Conservation (phyloP, 2,113 vertebrate genomes). For the Sander lucioperca region DNA sequence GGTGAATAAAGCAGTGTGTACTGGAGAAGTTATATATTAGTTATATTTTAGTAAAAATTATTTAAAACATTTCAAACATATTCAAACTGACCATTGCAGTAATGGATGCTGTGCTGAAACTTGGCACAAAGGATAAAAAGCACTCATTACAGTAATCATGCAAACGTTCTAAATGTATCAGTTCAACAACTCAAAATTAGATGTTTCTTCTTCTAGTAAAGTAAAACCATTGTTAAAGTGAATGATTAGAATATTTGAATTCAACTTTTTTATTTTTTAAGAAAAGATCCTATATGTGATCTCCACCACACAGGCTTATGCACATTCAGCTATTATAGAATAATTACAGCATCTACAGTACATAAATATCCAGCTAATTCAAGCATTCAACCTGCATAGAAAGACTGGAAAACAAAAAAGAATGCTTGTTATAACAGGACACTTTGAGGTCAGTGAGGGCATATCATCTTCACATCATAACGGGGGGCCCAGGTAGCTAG, state of each 20-base stretch:
- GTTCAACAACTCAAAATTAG: not conserved
- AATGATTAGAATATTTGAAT: not conserved
- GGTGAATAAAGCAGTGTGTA: not conserved
- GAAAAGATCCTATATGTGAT: not conserved
- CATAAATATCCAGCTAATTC: constrained; percentile 4
- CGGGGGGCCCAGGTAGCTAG: constrained; percentile 56
- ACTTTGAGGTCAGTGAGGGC: constrained; percentile 49
- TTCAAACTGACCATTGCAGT: not conserved
- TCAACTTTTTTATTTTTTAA: not conserved
- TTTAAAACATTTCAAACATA: not conserved
- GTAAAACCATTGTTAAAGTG: not conserved
- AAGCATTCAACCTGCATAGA: constrained; percentile 26
- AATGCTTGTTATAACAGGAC: constrained; percentile 20
- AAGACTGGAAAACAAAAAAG: constrained; percentile 2
- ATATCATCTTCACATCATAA: constrained; percentile 75
- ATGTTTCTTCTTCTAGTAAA: not conserved
- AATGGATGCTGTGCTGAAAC: not conserved
- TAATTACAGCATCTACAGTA: no score
- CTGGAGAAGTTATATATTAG: not conserved
- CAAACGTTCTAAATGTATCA: no score
- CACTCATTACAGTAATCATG: not conserved
- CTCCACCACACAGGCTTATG: not conserved
- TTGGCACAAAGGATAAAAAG: not conserved
- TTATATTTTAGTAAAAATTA: no score
- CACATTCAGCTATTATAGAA: not conserved